phyloP scores from a whole-genome alignment of 2,888 invertebrate species.

The Dasypolia templi region DNA sequence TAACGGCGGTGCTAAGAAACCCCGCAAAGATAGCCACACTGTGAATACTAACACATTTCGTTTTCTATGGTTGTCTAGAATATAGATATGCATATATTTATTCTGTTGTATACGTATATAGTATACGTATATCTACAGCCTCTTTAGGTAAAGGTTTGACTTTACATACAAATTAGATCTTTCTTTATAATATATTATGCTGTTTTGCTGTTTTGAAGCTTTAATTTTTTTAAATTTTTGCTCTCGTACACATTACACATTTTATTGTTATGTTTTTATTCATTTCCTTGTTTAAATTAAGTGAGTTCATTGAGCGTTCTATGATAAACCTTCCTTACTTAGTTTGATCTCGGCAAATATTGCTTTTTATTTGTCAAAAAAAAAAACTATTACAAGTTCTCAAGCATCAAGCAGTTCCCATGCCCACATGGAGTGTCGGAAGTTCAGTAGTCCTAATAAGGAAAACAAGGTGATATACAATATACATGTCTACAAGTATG shows the following conservation, averaged over 20 bases:
- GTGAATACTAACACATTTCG: constrained; percentile 46
- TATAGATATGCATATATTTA: not conserved
- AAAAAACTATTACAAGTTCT: too few species aligned
- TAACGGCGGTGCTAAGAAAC: constrained; percentile 40
- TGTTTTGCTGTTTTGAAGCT: not conserved
- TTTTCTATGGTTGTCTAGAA: not conserved
- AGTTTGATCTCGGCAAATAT: not conserved
- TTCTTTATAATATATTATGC: too few species aligned
- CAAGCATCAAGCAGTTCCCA: constrained; percentile 45
- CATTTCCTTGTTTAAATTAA: not conserved
- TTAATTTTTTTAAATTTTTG: too few species aligned
- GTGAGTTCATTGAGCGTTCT: not conserved
- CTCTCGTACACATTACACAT: too few species aligned
- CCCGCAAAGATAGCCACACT: constrained; percentile 31
- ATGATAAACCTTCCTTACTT: not conserved
- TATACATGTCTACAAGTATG: constrained; percentile 23
- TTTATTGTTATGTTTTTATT: too few species aligned
- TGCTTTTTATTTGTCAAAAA: not conserved
- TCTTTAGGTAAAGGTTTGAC: too few species aligned
- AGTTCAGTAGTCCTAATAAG: constrained; percentile 45
- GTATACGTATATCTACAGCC: too few species aligned
- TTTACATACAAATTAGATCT: not conserved
- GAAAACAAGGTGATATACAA: constrained; percentile 51
- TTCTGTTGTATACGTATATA: too few species aligned
- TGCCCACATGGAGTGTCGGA: constrained; percentile 52